Evolutionary conservation across 2,888 invertebrate genomes (phyloP), one percentile per base, ranked within the genome.

Genomic region (Cheilosia pagana): DNA sequence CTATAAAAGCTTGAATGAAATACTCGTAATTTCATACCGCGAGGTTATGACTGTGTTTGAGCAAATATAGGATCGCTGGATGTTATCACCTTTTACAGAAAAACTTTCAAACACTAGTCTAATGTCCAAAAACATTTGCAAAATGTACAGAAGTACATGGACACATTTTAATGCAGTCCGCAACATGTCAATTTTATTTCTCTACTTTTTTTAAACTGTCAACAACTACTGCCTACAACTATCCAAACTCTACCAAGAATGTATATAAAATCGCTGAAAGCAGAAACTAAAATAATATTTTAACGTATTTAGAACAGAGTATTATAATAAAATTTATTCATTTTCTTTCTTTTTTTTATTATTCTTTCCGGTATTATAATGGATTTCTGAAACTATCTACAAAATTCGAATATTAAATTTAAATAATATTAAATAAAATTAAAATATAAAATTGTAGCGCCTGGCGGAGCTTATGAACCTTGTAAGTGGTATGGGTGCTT

Each of bases 401-500:
- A 72, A 87, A 82, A 86, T 86, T 86, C 35, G 55, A 86, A 87
- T 63, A 81, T 25, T 50, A 65, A 68, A 39, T 63, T 50, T 25
- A 43, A 71, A 63, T 77, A 65, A 35, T 28, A 55, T 52, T 39
- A 87, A 88, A 74, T 86, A 79, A 87, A 88, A 23, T 23, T 50
- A 10, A 50, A 87, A 87, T 14, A 87, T 14, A 72, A 81, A 86
- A 67, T 53, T 88, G 88, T 91, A 91, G 92, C 90, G 90, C 87
- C 89, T 89, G 91, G 90, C 89, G 92, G 92, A 92, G 88, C 89
- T 89, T 92, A 92, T 91, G 91, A 91, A 89, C 87, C 88, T 91
- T 89, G 92, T 92, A 92, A 92, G 92, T 92, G 91, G 91, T 92
- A 91, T 92, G 91, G 91, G 91, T 90, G 91, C 90, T 92, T 92